phyloP scores from a whole-genome alignment of 1,140 invertebrate genomes.

The Drosophila nigromelanica region DNA sequence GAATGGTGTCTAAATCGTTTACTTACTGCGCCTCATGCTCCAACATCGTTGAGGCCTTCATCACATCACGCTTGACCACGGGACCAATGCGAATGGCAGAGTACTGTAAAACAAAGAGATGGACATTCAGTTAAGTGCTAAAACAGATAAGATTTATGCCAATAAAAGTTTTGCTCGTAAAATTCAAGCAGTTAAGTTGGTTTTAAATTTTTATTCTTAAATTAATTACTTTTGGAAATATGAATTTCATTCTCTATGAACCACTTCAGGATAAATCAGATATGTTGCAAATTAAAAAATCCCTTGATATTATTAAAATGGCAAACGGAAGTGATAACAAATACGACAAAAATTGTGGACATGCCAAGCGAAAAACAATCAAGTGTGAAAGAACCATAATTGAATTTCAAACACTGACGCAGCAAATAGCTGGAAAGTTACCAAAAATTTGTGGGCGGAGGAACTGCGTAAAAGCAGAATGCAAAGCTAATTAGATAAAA shows the following conservation, averaged over 20 bases:
- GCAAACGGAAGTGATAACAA: conserved; percentile 68
- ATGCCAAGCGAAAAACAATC: conserved; percentile 58
- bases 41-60: conserved; percentile 99
- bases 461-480: conserved; percentile 53
- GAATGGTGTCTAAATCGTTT: conserved; percentile 12
- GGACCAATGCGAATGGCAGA: conserved; percentile 99
- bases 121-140: neutral
- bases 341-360: conserved; percentile 35
- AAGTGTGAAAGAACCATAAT: conserved; percentile 29
- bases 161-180: neutral
- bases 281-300: neutral
- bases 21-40: conserved; percentile 98
- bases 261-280: too few relatives aligned
- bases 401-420: conserved; percentile 45
- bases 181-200: too few relatives aligned
- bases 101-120: conserved; percentile 88
- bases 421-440: conserved; percentile 11
- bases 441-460: conserved; percentile 50
- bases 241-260: too few relatives aligned
- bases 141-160: conserved; percentile 1
- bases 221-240: too few relatives aligned
- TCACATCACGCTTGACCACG: conserved; percentile 99
- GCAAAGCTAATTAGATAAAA: conserved; percentile 60
- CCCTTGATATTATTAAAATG: conserved; percentile 31
- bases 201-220: too few relatives aligned